Base-by-base conservation (phyloP, 2,113 vertebrate genomes). In the Gulo gulo region DNA sequence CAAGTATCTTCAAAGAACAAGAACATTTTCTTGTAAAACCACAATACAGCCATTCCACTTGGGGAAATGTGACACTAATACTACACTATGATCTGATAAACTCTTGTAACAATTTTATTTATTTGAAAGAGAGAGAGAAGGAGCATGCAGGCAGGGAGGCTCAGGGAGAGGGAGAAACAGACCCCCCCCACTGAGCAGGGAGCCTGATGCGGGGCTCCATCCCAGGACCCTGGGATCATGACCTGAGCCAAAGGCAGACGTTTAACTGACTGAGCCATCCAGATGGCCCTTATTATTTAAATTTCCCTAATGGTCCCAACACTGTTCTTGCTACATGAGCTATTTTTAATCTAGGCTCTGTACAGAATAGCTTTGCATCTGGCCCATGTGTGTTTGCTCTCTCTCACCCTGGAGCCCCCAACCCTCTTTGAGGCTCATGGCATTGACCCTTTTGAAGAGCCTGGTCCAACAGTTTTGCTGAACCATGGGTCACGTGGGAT, bases 401-500 rank as follows among this genome's bases (percentile, higher is more conserved):
- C 39, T 52, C 24, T 76, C 42, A 34, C 34, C 55, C 42, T 9
- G 45, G 47, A 39, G 4, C 8, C 12, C 26, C 45, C 31, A 21
- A 11, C 15, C 74, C 21, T 84, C 39, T 52, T 76, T 63, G 26
- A 6, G 7, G 4, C 59, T 85, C 52, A 26, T 26, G 36, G 76
- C 47, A n/a, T 3, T 26, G 57, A 39, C 2, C 0, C 26, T 59
- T 23, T 31, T 31, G 36, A 91, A 87, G 14, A 50, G 34, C 10
- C 31, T 29, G 67, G 61, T n/a, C 50, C 31, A 31, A 21, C 18
- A 61, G 8, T 36, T 90, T 89, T 8, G 4, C 42, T 45, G 71
- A n/a, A 34, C 16, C 4, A 0, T 12, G 6, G 2, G 24, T 24
- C 36, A 34, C 15, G 5, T 11, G 2, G 34, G 16, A 16, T 20